Percentiles rank a stretch among this genome's conserved stretches.
Conservation (phyloP, 2,113 vertebrate species). For the Uria aalge region DNA sequence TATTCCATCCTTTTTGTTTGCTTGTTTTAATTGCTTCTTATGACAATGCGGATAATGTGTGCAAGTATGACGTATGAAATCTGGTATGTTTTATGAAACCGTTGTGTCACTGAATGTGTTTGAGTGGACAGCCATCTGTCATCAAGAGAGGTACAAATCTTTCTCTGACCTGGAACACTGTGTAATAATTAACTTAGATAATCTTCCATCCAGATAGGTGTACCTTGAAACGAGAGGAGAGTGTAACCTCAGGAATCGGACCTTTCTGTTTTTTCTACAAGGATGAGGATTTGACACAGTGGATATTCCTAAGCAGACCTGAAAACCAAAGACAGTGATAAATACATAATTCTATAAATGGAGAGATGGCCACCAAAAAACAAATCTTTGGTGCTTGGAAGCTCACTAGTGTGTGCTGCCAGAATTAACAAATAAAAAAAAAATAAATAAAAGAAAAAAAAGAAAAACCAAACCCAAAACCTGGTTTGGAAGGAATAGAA, state of each 20-base stretch:
- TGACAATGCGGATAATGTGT: not conserved
- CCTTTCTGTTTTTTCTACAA: not conserved
- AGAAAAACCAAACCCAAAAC: fast-evolving
- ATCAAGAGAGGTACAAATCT: not conserved
- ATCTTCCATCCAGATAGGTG: not conserved
- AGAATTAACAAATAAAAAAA: not conserved
- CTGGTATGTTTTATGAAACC: not conserved
- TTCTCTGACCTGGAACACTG: not conserved
- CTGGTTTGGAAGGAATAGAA: not conserved
- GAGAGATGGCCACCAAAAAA: not conserved
- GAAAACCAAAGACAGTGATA: not conserved
- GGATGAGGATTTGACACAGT: not conserved
- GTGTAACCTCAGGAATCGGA: not conserved
- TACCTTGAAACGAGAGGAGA: not conserved
- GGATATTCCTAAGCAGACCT: not conserved
- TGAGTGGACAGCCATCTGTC: not conserved
- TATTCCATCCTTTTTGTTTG: not conserved
- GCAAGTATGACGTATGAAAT: not conserved
- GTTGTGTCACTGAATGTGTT: not conserved
- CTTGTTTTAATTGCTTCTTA: not conserved
- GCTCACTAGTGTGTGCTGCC: not conserved
- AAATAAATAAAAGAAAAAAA: too few species aligned
- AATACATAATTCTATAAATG: not conserved
- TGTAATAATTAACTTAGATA: not conserved
- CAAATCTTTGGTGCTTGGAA: not conserved